Conservation (phyloP, 2,888 invertebrate species). For the Aspidiotus rigidus region DNA sequence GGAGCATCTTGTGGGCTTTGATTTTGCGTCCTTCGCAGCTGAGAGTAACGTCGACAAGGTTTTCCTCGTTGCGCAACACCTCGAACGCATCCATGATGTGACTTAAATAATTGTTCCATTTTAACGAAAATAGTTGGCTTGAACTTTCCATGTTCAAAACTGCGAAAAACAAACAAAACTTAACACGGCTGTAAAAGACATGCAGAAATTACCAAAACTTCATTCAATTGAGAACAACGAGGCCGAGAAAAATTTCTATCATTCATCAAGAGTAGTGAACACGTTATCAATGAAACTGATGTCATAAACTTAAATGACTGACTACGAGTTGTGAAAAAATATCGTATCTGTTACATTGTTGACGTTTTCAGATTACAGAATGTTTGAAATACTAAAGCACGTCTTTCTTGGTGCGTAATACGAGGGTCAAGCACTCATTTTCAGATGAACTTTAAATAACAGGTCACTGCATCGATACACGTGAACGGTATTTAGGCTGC, state of each 20-base stretch:
- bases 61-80: constrained; percentile 51
- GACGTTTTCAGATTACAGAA: no score
- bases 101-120: constrained; percentile 78
- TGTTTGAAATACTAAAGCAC: no score
- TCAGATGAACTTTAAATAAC: no score
- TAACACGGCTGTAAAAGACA: neutral
- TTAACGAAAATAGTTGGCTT: constrained; percentile 66
- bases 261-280: no score
- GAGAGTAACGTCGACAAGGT: constrained; percentile 72
- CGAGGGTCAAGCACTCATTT: no score
- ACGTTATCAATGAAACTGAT: no score
- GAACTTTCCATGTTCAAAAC: constrained; percentile 12
- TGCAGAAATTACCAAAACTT: neutral
- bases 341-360: no score
- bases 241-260: neutral
- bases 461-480: no score
- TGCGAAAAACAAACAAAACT: neutral
- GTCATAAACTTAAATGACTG: no score
- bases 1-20: constrained; percentile 72
- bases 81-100: constrained; percentile 69
- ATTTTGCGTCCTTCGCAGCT: constrained; percentile 77
- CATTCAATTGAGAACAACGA: neutral
- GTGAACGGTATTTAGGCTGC: no score
- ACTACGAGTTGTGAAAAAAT: no score
- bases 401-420: no score